Evolutionary conservation across 1,140 invertebrate species (phyloP), one percentile per base, ranked within the genome.

Genomic region (Manduca sexta): DNA sequence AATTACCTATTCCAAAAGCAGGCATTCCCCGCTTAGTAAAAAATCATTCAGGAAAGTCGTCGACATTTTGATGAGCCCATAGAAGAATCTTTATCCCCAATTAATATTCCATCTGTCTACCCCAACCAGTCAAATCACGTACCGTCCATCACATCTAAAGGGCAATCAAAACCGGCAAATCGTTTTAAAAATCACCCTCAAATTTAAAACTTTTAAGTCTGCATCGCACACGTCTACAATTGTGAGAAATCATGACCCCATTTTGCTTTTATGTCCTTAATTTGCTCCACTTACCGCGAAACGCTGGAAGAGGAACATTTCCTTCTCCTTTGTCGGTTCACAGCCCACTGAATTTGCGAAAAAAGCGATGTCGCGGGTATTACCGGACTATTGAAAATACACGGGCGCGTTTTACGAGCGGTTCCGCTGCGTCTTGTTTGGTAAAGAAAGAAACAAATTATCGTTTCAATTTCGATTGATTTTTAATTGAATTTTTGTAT

Each of bases 261-360:
- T 81, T 81, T 74, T 60, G 60, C 65, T 68, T 77, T 79, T 72
- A 77, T 75, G 62, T 58, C 65, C 71, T 72, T 81, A 81, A 81
- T 81, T 78, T 81, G 73, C 64, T 61, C 59, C 64, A 69, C 61
- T 81, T 73, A 69, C 62, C 52, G 45, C 52, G 69, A 61, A 67
- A 69, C 62, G 55, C 59, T 26, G 21, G 21, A 72, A 69, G 66
- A 74, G 52, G 59, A 63, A 66, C 60, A 64, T 61, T 74, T 74
- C 59, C 66, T 55, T 51, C 47, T 66, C 31, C 59, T 74, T 80
- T 80, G 74, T 80, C 60, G 52, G 35, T 56, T 60, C 67, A 52
- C 70, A 52, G 52, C 48, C 66, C 64, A 70, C 50, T 74, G 64
- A 71, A 72, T 74, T 67, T 57, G 30, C 17, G 29, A 17, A 55